Conservation (phyloP, 2,113 vertebrate genomes). For the Tylochromis polylepis region DNA sequence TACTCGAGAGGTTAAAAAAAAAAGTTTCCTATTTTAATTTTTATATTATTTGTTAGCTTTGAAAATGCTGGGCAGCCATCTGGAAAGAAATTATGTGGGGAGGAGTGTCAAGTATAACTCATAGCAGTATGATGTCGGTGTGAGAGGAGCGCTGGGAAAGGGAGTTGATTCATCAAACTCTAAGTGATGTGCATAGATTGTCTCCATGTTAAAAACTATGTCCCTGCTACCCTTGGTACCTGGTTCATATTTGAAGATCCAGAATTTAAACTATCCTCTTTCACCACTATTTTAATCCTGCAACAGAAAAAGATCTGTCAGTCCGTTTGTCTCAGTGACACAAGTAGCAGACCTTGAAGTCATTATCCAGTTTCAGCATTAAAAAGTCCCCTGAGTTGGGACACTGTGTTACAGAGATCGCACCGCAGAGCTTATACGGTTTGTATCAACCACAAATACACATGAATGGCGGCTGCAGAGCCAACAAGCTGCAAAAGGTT, state of each 20-base stretch:
- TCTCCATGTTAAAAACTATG: neutral
- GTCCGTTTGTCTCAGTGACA: neutral
- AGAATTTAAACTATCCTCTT: neutral
- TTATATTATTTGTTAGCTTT: conserved; percentile 10
- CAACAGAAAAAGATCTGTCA: neutral
- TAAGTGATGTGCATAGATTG: neutral
- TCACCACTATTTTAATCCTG: neutral
- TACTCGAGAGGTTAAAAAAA: neutral
- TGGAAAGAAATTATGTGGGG: conserved; percentile 27
- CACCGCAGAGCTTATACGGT: conserved; percentile 8
- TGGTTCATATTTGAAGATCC: neutral
- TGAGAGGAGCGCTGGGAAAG: conserved; percentile 16
- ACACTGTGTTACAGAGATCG: neutral
- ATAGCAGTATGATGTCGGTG: conserved; percentile 35
- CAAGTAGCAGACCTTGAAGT: neutral
- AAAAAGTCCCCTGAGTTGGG: conserved; percentile 8
- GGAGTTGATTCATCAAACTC: conserved; percentile 37
- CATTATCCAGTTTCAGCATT: conserved; percentile 32
- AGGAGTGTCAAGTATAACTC: conserved; percentile 46
- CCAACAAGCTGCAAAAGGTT: conserved; percentile 45
- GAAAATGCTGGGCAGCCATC: conserved; percentile 32
- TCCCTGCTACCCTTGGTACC: neutral
- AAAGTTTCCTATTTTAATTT: neutral
- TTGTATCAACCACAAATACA: conserved; percentile 18
- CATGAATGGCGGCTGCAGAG: conserved; percentile 22